A percentile compares a stretch with the other conserved stretches of the same genome.
These are phyloP conservation scores for Watsonalla binaria DNA, from an alignment of 2,888 invertebrate species.

Conservation along the genomic window DNA sequence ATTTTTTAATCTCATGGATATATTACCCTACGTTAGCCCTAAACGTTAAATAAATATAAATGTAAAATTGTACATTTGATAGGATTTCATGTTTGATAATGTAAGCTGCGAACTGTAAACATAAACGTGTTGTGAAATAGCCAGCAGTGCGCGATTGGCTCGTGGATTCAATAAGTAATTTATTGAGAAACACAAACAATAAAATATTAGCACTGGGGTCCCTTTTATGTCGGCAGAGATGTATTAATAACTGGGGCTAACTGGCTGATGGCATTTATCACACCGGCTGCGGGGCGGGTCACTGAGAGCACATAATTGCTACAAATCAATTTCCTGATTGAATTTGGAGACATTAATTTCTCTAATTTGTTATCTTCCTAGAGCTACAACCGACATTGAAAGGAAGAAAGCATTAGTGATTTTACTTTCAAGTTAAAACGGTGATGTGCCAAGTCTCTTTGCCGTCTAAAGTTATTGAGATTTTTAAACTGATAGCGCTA, in stretches of 20 bases:
- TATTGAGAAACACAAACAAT: conserved; percentile 4
- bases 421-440: no score
- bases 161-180: conserved; percentile 3
- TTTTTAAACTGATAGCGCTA: neutral
- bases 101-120: neutral
- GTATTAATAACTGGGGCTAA: conserved; percentile 1
- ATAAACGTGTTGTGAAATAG: conserved; percentile 1
- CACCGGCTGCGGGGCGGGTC: neutral
- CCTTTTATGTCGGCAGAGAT: conserved; percentile 1
- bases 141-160: conserved; percentile 1
- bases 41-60: no score
- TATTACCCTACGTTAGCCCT: no score
- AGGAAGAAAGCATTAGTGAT: no score
- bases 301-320: neutral
- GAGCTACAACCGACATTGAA: no score
- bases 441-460: no score
- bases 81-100: neutral
- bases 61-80: neutral
- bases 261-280: neutral
- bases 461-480: no score
- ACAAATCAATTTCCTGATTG: neutral
- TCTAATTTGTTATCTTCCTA: neutral
- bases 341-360: neutral
- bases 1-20: no score
- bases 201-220: conserved; percentile 2